Base-by-base conservation (phyloP, 35 echinoderm and acorn worm genomes). In the Holothuria glaberrima region DNA sequence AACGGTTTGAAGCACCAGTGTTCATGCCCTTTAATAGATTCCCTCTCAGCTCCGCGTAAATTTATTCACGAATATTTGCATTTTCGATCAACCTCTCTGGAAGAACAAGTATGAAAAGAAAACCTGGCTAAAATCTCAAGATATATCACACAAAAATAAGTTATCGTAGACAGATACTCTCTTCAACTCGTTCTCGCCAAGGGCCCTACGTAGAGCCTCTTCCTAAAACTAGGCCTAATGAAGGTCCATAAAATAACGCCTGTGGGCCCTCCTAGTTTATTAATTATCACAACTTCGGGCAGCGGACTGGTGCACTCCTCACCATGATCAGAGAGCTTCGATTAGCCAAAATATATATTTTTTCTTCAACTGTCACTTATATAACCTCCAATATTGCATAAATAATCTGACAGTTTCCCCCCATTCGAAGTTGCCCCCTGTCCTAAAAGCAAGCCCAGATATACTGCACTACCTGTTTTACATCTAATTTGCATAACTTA, bases 61-160 rank as follows among this genome's bases (percentile, higher is more conserved):
- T 41, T 78, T 78, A 78, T 78, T 48, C 38, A 78, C 38, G 74
- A 78, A 78, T 78, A 78, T 48, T 78, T 50, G 74, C 74, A 78
- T 78, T 48, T 78, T 78, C 74, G 74, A 78, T 78, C 50, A 35
- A 31, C 44, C 33, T 75, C 74, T 12, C 14, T 27, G 74, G 74
- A 78, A 78, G 80, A 84, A 63, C 33, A 63, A 63, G 80, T 41
- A 24, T 84, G 50, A 63, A 84, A 22, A 84, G 80, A 84, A 61
- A 30, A 84, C 28, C 80, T 63, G 59, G 59, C 80, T 84, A 54
- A 54, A 54, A 54, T 54, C 50, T 33, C 6, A 69, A 84, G 80
- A 84, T 84, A 84, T 84, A 84, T 84, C 80, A 84, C 80, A 84
- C 80, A 84, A 84, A 84, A 84, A 84, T 84, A 84, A 84, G 80